These are phyloP conservation scores for Orthonyx spaldingii DNA, from an alignment of 2,113 vertebrate species.

Conservation along the genomic window DNA sequence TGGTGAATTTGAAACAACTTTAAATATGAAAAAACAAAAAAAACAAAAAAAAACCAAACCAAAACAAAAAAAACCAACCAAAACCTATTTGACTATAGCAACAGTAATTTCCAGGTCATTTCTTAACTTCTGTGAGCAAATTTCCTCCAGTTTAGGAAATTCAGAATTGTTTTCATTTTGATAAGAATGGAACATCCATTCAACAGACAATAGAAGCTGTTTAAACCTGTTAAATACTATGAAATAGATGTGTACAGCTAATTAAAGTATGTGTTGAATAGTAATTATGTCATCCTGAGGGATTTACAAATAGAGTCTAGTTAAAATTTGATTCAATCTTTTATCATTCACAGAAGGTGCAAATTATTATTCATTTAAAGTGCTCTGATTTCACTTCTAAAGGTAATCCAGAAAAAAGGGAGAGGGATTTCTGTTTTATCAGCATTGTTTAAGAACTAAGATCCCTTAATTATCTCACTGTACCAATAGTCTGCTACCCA, in stretches of 20 bases:
- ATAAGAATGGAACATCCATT: conserved; percentile 30
- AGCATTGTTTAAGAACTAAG: conserved; percentile 68
- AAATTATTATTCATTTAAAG: conserved; percentile 73
- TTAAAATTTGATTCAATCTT: conserved; percentile 80
- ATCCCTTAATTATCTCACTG: conserved; percentile 63
- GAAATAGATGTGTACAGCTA: conserved; percentile 74
- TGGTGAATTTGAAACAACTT: background rate
- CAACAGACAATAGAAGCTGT: conserved; percentile 43
- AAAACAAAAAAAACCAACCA: background rate
- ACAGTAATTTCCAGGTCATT: background rate
- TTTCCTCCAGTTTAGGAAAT: conserved; percentile 12
- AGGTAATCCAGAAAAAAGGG: conserved; percentile 70
- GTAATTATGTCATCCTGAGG: conserved; percentile 81
- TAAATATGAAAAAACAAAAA: background rate
- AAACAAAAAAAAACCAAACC: background rate
- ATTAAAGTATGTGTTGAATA: conserved; percentile 81
- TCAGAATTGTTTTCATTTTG: conserved; percentile 20
- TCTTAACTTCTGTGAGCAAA: conserved; percentile 19
- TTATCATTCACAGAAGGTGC: conserved; percentile 68
- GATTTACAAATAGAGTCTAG: conserved; percentile 77
- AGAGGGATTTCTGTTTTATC: conserved; percentile 70
- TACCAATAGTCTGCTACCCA: conserved; percentile 57
- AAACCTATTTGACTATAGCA: background rate
- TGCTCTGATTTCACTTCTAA: conserved; percentile 69
- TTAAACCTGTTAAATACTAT: conserved; percentile 65